Evolutionary conservation across 2,113 vertebrate genomes (phyloP).

Genomic region (Cyanoramphus novaezelandiae): DNA sequence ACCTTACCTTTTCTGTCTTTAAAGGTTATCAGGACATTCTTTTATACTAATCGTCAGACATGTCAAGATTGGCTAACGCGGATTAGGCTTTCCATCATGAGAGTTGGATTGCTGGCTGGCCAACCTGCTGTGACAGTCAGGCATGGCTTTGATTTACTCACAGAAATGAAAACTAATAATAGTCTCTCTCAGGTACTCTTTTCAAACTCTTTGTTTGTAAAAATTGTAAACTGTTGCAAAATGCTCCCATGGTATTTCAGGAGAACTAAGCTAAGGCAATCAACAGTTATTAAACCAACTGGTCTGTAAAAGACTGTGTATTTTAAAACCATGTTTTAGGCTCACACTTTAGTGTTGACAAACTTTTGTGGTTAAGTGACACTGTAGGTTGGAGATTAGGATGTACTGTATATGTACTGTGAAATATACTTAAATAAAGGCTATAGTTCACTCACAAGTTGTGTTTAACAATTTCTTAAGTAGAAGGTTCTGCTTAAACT

Average conservation of each 20-base stretch:
- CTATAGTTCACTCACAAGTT: background rate
- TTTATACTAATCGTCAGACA: constrained; percentile 96
- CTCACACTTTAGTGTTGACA: background rate
- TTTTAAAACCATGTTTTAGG: background rate
- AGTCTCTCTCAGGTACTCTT: constrained; percentile 79
- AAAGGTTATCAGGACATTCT: constrained; percentile 96
- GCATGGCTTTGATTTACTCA: constrained; percentile 93
- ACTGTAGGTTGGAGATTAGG: background rate
- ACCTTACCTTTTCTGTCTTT: background rate
- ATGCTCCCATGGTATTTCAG: background rate
- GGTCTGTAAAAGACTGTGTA: background rate
- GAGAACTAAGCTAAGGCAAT: background rate
- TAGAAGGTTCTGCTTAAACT: background rate
- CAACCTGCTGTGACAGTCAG: constrained; percentile 96
- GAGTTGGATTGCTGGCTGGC: constrained; percentile 93
- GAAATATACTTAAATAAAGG: background rate
- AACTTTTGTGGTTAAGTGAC: background rate
- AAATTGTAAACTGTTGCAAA: background rate
- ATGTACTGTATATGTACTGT: background rate
- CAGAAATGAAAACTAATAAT: constrained; percentile 91
- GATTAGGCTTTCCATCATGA: constrained; percentile 95
- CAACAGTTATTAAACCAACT: background rate
- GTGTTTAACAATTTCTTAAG: background rate
- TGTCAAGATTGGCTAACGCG: constrained; percentile 98
- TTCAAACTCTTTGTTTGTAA: background rate